Evolutionary conservation across 2,113 vertebrate species (phyloP).

Genomic region (Eulemur macaco): DNA sequence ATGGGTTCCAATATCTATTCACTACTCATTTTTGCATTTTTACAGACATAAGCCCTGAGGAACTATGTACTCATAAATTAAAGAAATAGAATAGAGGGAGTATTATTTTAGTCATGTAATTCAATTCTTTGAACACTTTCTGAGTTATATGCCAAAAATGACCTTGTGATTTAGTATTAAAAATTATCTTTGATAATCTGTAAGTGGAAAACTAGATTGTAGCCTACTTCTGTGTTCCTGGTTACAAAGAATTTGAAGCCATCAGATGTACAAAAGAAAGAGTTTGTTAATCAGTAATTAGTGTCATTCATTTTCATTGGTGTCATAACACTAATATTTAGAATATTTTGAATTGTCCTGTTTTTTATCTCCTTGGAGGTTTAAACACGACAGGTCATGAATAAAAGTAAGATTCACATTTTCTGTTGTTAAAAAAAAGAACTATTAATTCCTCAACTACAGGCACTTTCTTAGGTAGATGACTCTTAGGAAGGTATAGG

Average conservation of each 20-base stretch:
- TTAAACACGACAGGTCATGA: background rate
- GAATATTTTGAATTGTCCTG: background rate
- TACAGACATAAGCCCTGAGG: background rate
- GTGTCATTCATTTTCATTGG: background rate
- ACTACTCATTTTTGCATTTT: conserved; percentile 12
- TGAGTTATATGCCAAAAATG: background rate
- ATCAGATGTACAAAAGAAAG: background rate
- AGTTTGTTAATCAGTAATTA: background rate
- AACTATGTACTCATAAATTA: background rate
- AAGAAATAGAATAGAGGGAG: background rate
- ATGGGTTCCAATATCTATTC: background rate
- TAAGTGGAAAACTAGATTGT: background rate
- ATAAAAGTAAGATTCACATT: background rate
- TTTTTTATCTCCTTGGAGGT: background rate
- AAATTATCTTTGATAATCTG: background rate
- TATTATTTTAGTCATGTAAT: background rate
- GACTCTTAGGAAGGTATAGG: background rate
- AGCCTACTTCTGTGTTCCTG: background rate
- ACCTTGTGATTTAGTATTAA: background rate
- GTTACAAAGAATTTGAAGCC: background rate
- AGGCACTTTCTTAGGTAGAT: background rate
- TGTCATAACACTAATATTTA: background rate
- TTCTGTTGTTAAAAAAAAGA: background rate
- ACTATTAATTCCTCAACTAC: background rate
- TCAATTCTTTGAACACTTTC: background rate